Base-by-base conservation (phyloP, 1,140 invertebrate species). In the Thrips palmi region DNA sequence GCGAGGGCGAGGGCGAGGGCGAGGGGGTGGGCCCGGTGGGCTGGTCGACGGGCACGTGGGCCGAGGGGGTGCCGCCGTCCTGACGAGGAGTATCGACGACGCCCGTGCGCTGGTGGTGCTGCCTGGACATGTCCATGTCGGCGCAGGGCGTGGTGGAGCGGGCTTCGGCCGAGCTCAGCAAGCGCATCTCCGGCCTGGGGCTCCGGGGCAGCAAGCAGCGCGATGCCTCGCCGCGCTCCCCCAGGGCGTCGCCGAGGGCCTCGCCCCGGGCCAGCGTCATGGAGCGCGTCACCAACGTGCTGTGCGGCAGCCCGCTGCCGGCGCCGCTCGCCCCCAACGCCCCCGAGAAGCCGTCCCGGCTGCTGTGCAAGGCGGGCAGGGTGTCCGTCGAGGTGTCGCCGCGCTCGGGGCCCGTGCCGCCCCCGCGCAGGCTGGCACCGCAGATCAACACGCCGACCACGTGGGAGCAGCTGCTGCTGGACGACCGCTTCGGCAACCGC, bases 101-200 rank as follows among this genome's bases (percentile, higher is more conserved):
- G n/a, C n/a, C n/a, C n/a, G n/a, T n/a, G n/a, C n/a, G n/a, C n/a
- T n/a, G n/a, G n/a, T n/a, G n/a, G n/a, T n/a, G n/a, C n/a, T n/a
- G n/a, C n/a, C n/a, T n/a, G n/a, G n/a, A n/a, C n/a, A n/a, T n/a
- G n/a, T n/a, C 39, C 27, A 74, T 77, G 61, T 77, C 74, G 39
- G 74, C 75, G 41, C 74, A 79, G 55, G 77, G 76, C 47, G 80
- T 84, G 50, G 80, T 85, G 53, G 83, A 88, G 64, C 70, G 82
- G 48, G 82, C 82, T 47, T 84, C 81, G 45, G 81, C 81, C 37
- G 82, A 87, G 59, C 59, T 87, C 39, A 78, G 79, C 37, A 83
- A 84, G 50, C 71, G 83, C 45, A 86, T 87, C 60, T 86, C 82
- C 52, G 82, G 81, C 22, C 63, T 85, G 49, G 76, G 77, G 18